These are phyloP conservation scores for Papilio machaon DNA, from an alignment of 1,140 invertebrate genomes.

Conservation along the genomic window DNA sequence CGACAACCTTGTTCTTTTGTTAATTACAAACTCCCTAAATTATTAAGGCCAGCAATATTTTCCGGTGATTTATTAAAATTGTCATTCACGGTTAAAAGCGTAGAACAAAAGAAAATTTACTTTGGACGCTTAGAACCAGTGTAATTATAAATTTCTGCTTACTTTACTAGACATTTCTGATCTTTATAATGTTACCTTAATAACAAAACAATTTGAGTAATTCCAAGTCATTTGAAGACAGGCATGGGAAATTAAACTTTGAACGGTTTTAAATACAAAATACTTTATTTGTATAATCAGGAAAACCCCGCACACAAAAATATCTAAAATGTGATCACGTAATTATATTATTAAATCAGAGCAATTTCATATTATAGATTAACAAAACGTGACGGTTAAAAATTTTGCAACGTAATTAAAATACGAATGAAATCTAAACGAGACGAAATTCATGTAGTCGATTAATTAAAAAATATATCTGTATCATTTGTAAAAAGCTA, in stretches of 20 bases:
- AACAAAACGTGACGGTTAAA: neutral
- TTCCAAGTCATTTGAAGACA: conserved; percentile 32
- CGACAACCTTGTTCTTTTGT: conserved; percentile 52
- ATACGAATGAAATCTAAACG: conserved; percentile 21
- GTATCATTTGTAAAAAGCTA: conserved; percentile 20
- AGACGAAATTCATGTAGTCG: neutral
- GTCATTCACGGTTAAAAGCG: conserved; percentile 40
- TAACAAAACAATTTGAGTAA: conserved; percentile 37
- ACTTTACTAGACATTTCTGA: conserved; percentile 32
- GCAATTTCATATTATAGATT: neutral
- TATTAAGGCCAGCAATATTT: conserved; percentile 39
- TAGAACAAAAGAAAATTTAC: conserved; percentile 37
- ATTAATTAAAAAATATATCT: conserved; percentile 25
- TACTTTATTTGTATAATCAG: neutral
- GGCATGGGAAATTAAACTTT: conserved; percentile 28
- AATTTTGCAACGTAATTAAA: conserved; percentile 9
- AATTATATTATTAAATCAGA: neutral
- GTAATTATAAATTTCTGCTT: conserved; percentile 40
- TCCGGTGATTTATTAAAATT: conserved; percentile 40
- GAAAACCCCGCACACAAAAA: neutral
- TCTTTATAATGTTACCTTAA: conserved; percentile 35
- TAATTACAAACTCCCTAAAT: conserved; percentile 46
- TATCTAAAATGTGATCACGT: neutral
- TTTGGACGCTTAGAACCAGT: conserved; percentile 24
- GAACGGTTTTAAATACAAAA: neutral